These are phyloP conservation scores for Calameuta filiformis DNA, from an alignment of 2,888 invertebrate genomes.

Conservation along the genomic window DNA sequence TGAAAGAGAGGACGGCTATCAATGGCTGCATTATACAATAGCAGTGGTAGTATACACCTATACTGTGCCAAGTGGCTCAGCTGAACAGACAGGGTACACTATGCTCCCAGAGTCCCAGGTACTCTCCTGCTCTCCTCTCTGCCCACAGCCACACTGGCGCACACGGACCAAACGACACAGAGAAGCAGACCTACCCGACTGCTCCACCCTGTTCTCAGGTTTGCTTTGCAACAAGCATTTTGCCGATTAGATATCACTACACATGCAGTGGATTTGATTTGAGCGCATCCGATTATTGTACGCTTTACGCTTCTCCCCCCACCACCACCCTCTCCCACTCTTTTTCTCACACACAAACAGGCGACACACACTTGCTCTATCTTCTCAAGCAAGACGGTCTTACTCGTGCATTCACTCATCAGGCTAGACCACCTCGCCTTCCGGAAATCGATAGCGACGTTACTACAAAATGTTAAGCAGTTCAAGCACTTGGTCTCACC, in stretches of 20 bases:
- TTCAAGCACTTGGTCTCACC: neutral
- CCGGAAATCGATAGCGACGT: neutral
- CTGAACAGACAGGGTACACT: constrained; percentile 1
- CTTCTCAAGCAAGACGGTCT: neutral
- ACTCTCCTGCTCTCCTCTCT: neutral
- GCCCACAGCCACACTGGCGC: neutral
- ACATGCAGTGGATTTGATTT: constrained; percentile 36
- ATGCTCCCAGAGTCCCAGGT: neutral
- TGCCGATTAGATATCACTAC: constrained; percentile 54
- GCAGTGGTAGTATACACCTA: constrained; percentile 33
- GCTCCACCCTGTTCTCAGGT: constrained; percentile 28
- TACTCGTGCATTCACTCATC: neutral
- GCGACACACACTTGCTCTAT: constrained; percentile 17
- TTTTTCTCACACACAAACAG: neutral
- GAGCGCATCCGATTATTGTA: constrained; percentile 35
- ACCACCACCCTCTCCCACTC: neutral
- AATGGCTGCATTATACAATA: constrained; percentile 63
- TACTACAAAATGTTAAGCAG: neutral
- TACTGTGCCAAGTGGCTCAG: neutral
- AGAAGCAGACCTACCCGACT: neutral
- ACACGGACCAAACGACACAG: neutral
- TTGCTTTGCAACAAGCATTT: constrained; percentile 49
- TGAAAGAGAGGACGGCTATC: constrained; percentile 63
- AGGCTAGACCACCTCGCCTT: neutral
- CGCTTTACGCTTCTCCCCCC: neutral